These are phyloP conservation scores for Gibbula magus DNA, from an alignment of 2,888 invertebrate species.

Conservation along the genomic window DNA sequence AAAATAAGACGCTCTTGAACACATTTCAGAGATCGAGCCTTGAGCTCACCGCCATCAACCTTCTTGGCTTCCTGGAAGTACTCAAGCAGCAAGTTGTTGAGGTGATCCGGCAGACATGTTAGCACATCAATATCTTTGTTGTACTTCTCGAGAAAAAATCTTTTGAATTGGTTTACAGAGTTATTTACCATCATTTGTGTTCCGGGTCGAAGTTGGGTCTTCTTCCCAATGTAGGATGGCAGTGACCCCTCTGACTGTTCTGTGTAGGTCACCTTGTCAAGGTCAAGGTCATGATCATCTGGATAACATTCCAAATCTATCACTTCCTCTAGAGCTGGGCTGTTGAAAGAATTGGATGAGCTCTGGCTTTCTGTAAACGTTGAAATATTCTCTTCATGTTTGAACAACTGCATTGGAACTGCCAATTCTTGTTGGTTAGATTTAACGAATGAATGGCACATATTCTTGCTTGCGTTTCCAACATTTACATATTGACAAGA, in stretches of 20 bases:
- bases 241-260: neutral
- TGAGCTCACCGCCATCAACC: neutral
- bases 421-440: too few relatives aligned
- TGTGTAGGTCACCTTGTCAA: neutral
- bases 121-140: slow-evolving; percentile 9
- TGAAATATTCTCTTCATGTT: too few relatives aligned
- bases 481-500: too few relatives aligned
- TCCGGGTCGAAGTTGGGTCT: neutral
- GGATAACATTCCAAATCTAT: neutral
- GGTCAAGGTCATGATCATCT: neutral
- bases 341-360: too few relatives aligned
- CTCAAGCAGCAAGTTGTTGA: neutral
- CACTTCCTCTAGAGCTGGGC: neutral
- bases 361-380: too few relatives aligned
- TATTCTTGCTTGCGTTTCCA: too few relatives aligned
- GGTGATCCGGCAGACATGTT: neutral
- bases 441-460: too few relatives aligned
- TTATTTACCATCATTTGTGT: neutral
- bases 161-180: neutral
- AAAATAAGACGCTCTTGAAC: neutral
- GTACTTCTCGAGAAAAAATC: neutral
- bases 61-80: slow-evolving; percentile 2
- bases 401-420: too few relatives aligned
- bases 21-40: neutral
- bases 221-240: neutral